Evolutionary conservation across 2,113 vertebrate genomes (phyloP).

Genomic region (Carassius gibelio): DNA sequence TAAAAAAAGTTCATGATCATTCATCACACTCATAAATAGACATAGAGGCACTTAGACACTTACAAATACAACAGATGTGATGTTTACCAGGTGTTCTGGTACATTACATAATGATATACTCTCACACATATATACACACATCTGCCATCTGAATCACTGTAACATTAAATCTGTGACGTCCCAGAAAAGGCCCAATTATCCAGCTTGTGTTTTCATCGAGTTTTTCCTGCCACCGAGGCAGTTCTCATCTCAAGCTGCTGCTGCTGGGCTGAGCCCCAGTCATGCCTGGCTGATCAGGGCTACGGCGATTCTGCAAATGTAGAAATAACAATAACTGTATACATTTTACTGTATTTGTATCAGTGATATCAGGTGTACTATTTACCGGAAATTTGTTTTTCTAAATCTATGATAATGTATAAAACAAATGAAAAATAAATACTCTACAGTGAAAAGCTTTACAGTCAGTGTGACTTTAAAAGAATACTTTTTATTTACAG

Average conservation of each 20-base stretch:
- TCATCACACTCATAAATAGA: constrained; percentile 47
- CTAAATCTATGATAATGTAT: neutral
- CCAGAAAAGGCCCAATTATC: neutral
- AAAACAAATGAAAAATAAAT: neutral
- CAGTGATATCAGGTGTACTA: neutral
- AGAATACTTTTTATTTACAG: too few species aligned
- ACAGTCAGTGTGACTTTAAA: neutral
- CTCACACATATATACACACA: neutral
- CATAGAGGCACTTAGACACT: constrained; percentile 36
- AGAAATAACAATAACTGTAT: neutral
- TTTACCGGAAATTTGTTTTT: neutral
- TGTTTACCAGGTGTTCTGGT: neutral
- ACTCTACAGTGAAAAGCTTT: neutral
- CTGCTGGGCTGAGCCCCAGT: constrained; percentile 91
- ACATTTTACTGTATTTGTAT: neutral
- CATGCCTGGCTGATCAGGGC: constrained; percentile 90
- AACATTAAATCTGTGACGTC: neutral
- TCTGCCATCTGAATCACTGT: neutral
- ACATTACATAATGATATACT: constrained; percentile 13
- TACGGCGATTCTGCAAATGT: constrained; percentile 86
- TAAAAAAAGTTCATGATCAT: neutral
- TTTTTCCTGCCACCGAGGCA: constrained; percentile 15
- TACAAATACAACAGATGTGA: constrained; percentile 35
- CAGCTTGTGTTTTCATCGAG: constrained; percentile 44
- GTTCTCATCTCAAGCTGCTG: constrained; percentile 88